phyloP scores from a whole-genome alignment of 1,140 invertebrate species.

The Drosophila simulans region DNA sequence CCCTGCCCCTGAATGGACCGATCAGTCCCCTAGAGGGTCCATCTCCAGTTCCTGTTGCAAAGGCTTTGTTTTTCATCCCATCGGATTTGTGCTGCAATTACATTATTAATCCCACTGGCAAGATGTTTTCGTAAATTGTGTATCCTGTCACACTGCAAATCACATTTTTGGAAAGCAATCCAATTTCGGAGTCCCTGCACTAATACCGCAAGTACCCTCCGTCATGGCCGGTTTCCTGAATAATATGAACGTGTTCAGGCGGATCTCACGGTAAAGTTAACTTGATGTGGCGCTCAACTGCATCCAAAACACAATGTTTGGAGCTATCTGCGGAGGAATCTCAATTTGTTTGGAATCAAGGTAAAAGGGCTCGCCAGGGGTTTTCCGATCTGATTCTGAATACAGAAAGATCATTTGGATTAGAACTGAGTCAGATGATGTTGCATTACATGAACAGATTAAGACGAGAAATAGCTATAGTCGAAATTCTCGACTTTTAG shows the following conservation, averaged over 20 bases:
- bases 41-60: constrained; percentile 12
- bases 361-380: background rate
- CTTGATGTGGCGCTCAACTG: too few relatives aligned
- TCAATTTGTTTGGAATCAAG: constrained; percentile 4
- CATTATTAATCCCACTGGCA: constrained; percentile 70
- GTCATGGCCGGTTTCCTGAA: background rate
- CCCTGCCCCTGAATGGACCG: constrained; percentile 5
- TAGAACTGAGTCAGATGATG: constrained; percentile 25
- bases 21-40: constrained; percentile 11
- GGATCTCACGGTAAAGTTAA: background rate
- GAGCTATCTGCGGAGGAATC: too few relatives aligned
- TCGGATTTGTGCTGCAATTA: constrained; percentile 73
- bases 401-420: constrained; percentile 16
- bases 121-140: constrained; percentile 45
- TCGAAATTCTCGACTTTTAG: too few relatives aligned
- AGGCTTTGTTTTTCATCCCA: constrained; percentile 41
- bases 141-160: constrained; percentile 37
- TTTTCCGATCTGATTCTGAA: constrained; percentile 5
- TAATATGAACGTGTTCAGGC: background rate
- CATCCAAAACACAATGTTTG: too few relatives aligned
- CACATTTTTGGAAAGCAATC: constrained; percentile 29
- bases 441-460: too few relatives aligned
- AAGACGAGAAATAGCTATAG: too few relatives aligned
- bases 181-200: constrained; percentile 7
- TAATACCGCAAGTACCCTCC: background rate